Evolutionary conservation across 2,888 invertebrate species (phyloP).

Genomic region (Nemotelus pantherinus): DNA sequence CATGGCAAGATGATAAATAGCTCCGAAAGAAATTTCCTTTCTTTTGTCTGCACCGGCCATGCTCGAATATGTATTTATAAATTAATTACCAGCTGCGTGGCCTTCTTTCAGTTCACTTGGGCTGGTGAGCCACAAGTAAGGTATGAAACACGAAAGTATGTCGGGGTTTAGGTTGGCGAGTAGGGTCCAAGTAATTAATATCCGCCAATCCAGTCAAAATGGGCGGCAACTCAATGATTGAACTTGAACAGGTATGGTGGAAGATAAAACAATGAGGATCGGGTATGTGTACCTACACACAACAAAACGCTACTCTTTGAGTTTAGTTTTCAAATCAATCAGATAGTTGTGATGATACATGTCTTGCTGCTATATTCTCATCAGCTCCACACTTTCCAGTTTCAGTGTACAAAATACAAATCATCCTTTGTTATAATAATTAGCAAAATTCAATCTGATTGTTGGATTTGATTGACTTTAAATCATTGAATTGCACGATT

Average conservation of each 20-base stretch:
- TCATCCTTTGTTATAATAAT: no score
- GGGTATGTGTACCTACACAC: no score
- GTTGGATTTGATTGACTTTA: no score
- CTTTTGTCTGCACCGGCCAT: constrained; percentile 48
- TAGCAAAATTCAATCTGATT: no score
- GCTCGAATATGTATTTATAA: constrained; percentile 50
- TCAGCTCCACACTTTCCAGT: no score
- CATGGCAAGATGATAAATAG: constrained; percentile 38
- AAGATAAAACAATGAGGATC: not conserved
- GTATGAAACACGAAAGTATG: constrained; percentile 11
- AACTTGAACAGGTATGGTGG: not conserved
- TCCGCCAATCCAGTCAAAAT: constrained; percentile 27
- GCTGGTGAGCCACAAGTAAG: not conserved
- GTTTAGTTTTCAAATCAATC: no score
- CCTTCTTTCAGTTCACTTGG: constrained; percentile 43
- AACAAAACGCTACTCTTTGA: no score
- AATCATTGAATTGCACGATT: no score
- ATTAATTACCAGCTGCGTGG: constrained; percentile 49
- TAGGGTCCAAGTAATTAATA: constrained; percentile 32
- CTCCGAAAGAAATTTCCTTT: constrained; percentile 47
- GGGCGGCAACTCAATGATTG: constrained; percentile 14
- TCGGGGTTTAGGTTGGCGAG: constrained; percentile 25
- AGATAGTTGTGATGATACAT: no score
- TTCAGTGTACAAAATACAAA: no score
- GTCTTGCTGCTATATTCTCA: no score